phyloP scores from a whole-genome alignment of 2,113 vertebrate species.

The Ailuropoda melanoleuca region DNA sequence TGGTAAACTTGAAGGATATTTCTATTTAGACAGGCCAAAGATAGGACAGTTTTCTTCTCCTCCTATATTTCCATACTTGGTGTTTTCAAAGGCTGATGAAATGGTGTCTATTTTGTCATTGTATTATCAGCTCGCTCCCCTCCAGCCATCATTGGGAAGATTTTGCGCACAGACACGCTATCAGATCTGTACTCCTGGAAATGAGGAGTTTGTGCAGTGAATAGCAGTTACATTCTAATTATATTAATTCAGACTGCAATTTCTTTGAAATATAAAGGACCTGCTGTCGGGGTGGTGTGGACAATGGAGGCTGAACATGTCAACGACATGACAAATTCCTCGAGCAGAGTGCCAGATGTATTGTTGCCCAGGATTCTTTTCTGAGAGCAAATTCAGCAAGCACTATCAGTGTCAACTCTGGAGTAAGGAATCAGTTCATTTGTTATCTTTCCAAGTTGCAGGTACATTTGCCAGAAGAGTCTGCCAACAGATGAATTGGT shows the following conservation, averaged over 20 bases:
- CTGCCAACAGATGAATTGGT: conserved; percentile 77
- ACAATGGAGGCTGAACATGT: conserved; percentile 77
- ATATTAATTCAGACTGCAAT: conserved; percentile 80
- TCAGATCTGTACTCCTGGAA: conserved; percentile 71
- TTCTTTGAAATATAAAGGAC: conserved; percentile 79
- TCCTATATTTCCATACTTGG: neutral
- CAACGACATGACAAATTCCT: conserved; percentile 76
- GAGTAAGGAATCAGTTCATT: conserved; percentile 58
- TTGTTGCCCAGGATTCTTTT: conserved; percentile 70
- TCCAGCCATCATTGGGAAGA: neutral
- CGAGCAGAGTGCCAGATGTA: conserved; percentile 69
- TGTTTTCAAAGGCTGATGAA: neutral
- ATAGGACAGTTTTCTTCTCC: neutral
- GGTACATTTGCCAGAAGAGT: conserved; percentile 75
- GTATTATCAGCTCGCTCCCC: neutral
- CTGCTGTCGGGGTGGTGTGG: conserved; percentile 70
- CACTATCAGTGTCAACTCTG: conserved; percentile 48
- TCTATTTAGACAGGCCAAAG: neutral
- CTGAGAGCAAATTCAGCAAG: conserved; percentile 56
- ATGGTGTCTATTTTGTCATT: neutral
- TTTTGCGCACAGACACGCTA: conserved; percentile 12
- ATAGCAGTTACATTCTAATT: conserved; percentile 79
- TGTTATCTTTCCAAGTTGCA: conserved; percentile 76
- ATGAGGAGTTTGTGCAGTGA: conserved; percentile 70
- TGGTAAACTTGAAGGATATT: neutral